A percentile compares a stretch with the other conserved stretches of the same genome.
Evolutionary conservation across 2,113 vertebrate species (phyloP).

Genomic region (Saccopteryx bilineata): DNA sequence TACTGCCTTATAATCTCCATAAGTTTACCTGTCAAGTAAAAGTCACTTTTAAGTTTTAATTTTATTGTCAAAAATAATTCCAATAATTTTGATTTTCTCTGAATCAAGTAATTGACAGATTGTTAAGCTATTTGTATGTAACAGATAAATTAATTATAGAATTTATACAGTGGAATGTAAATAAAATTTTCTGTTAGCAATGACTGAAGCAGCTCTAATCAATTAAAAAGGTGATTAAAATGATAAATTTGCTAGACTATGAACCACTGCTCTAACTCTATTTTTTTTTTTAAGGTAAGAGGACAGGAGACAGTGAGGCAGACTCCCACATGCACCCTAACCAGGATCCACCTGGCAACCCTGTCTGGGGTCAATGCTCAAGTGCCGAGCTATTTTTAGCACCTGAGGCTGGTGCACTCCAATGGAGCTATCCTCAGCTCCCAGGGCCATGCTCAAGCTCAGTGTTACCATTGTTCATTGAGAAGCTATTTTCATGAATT

Average conservation of each 20-base stretch:
- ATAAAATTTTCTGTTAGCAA: neutral
- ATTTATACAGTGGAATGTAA: conserved; percentile 16
- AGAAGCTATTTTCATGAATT: too few relatives aligned
- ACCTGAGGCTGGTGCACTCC: too few relatives aligned
- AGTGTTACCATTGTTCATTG: too few relatives aligned
- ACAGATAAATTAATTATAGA: neutral
- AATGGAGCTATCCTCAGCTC: too few relatives aligned
- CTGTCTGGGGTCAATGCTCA: too few relatives aligned
- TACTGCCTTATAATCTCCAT: neutral
- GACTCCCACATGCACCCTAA: too few relatives aligned
- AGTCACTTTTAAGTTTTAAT: neutral
- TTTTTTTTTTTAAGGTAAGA: neutral
- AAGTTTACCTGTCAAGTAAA: neutral
- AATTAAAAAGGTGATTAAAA: neutral
- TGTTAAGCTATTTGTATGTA: neutral
- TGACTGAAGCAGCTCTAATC: neutral
- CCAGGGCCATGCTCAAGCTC: too few relatives aligned
- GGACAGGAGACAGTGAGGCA: too few relatives aligned
- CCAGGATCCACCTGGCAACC: too few relatives aligned
- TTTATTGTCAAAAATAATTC: neutral
- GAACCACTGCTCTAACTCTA: neutral
- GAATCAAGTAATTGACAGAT: neutral
- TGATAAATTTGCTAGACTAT: neutral
- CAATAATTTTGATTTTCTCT: conserved; percentile 36
- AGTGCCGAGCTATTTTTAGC: too few relatives aligned